A percentile compares a stretch with the other conserved stretches of the same genome.
Conservation (phyloP, 2,113 vertebrate species). For the Garra rufa region DNA sequence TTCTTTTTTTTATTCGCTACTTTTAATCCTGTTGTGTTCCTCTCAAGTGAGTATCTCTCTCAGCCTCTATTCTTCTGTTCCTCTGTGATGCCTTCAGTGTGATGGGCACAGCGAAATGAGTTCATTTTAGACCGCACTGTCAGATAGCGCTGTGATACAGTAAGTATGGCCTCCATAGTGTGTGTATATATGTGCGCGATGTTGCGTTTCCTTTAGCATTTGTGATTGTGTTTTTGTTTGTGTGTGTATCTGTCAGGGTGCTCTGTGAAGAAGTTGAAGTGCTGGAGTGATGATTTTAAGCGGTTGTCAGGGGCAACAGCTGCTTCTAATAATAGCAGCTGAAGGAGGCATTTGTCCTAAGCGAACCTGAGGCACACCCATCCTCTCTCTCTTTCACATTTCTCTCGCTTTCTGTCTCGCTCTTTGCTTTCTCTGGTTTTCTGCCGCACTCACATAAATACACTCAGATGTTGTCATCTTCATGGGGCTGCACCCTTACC, state of each 20-base stretch:
- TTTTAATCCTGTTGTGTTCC: conserved; percentile 10
- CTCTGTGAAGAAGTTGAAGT: conserved; percentile 48
- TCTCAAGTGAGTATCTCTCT: background rate
- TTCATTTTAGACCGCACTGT: conserved; percentile 23
- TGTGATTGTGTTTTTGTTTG: background rate
- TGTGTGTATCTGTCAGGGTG: conserved; percentile 23
- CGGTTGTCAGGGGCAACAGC: conserved; percentile 53
- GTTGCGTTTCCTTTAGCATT: background rate
- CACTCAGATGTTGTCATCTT: background rate
- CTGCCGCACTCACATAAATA: background rate
- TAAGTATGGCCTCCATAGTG: background rate
- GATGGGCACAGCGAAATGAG: conserved; percentile 24
- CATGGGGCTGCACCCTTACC: background rate
- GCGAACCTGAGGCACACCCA: conserved; percentile 44
- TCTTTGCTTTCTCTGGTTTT: background rate
- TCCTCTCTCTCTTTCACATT: conserved; percentile 14
- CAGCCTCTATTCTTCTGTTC: background rate
- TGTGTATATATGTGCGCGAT: conserved; percentile 8
- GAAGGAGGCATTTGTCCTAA: conserved; percentile 48
- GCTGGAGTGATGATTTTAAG: conserved; percentile 51
- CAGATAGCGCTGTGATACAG: background rate
- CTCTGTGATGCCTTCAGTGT: conserved; percentile 5
- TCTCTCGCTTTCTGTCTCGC: conserved; percentile 15
- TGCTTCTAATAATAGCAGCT: conserved; percentile 52
- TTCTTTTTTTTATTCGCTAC: background rate